Base-by-base conservation (phyloP, 1,140 invertebrate species). In the Eufriesea mexicana region DNA sequence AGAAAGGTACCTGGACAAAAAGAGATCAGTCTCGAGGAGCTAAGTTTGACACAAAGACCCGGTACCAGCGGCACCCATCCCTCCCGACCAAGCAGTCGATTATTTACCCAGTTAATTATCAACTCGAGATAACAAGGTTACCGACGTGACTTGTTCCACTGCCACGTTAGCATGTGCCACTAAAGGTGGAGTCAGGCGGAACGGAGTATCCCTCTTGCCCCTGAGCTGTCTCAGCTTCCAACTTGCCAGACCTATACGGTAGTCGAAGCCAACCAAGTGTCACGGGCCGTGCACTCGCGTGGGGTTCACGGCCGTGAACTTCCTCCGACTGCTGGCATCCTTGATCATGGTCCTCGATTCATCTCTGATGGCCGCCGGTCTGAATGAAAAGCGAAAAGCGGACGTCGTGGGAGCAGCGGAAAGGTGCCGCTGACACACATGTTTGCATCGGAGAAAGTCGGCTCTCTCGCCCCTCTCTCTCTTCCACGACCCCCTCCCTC, bases 371-470 rank as follows among this genome's bases (percentile, higher is more conserved):
- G 72, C 83, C 72, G 64, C 57, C 71, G 75, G 67, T 76, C 86
- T 86, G 85, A 79, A 86, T 89, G 88, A 90, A 92, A 92, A 92
- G 91, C 91, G 90, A 92, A 91, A 92, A 91, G 84, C 75, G 45
- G 47, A 25, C 67, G 68, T 70, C 66, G 79, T 62, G 73, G 87
- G 83, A 79, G 66, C 67, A 66, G 28, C 62, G 82, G 67, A 76
- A 74, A 87, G 49, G 49, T 67, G 81, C 73, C 80, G 89, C 59
- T 91, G 91, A 90, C 92, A 93, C 86, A 92, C 90, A 92, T 93
- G 92, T 91, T 90, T 90, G 89, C 89, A 90, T 86, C 73, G 88
- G 92, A 92, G 92, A 93, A 93, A 93, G 92, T 92, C 85, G 71
- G 28, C 42, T 61, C 64, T 70, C 49, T 64, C 54, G 47, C 16